These are phyloP conservation scores for Scleropages formosus DNA, from an alignment of 2,797 vertebrate species.

Conservation along the genomic window DNA sequence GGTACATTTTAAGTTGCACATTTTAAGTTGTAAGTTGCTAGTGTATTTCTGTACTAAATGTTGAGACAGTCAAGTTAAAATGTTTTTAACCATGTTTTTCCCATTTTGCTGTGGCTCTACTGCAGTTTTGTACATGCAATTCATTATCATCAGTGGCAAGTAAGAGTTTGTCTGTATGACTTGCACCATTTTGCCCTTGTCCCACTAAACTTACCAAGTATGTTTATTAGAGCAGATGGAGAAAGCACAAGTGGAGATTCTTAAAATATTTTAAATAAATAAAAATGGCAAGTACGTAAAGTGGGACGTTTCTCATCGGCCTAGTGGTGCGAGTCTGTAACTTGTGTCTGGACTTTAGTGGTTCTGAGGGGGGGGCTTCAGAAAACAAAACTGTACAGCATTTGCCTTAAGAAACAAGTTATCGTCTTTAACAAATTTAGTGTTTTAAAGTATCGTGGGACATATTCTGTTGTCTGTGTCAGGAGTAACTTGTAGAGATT, in stretches of 20 bases:
- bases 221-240: neutral
- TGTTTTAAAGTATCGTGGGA: constrained; percentile 33
- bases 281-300: neutral
- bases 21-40: too few species aligned
- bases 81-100: neutral
- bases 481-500: constrained; percentile 21
- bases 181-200: neutral
- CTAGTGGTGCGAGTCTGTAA: constrained; percentile 37
- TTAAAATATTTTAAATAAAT: neutral
- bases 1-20: neutral
- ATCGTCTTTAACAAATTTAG: constrained; percentile 25
- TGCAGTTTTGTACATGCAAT: constrained; percentile 25
- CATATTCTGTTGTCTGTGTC: constrained; percentile 26
- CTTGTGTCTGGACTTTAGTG: constrained; percentile 13
- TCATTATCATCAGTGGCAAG: neutral
- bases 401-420: constrained; percentile 41
- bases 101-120: constrained; percentile 11
- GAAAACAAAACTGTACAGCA: constrained; percentile 30
- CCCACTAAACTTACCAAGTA: neutral
- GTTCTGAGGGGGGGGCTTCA: constrained; percentile 12
- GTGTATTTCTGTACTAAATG: too few species aligned
- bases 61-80: too few species aligned
- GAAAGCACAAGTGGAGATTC: constrained; percentile 33
- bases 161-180: neutral
- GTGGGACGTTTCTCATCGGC: constrained; percentile 28